Evolutionary conservation across 2,888 invertebrate species (phyloP), one percentile per base, ranked within the genome.

Genomic region (Adelphocoris suturalis): DNA sequence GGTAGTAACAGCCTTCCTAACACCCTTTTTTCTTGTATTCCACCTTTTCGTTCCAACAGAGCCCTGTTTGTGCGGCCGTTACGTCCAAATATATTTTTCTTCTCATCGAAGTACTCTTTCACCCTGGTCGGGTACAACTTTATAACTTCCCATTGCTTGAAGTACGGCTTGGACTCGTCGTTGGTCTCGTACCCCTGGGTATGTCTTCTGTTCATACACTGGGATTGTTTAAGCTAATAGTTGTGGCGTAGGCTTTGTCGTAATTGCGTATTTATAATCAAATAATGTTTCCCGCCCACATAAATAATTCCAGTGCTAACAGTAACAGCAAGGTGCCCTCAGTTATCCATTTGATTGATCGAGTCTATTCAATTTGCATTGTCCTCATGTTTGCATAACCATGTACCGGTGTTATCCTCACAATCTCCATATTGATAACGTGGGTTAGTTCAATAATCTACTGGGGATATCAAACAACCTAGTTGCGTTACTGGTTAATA

Each of bases 71-170:
- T 11, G 23, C 27, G 0, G 19, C 19, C 23, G 0, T 19, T 19
- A 68, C 23, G 27, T 0, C 23, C 23, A 3, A 23, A 23, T 19
- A 27, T 23, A 23, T 23, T 68, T 23, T 23, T 23, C 19, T 23
- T 68, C 12, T 23, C 23, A 23, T 68, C 68, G 9, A 68, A 68
- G 23, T 23, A 23, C 11, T 23, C 68, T 19, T 68, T 68, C 23
- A 23, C 23, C 11, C 2, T 16, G 61, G 7, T 19, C 19, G 19
- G 68, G 27, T 23, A 68, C 68, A 27, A 68, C 23, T 68, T 68
- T 23, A 68, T 11, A n/a, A 68, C 68, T 7, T 68, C 68, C 68
- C 68, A 68, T 7, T 23, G 23, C 68, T 68, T 68, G 68, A 68
- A 68, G 27, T 23, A 23, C 23, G 19, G 68, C 23, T 68, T 68